Percentiles rank a stretch among this genome's conserved stretches.
phyloP scores from a whole-genome alignment of 2,888 invertebrate genomes.

The Biston betularia region DNA sequence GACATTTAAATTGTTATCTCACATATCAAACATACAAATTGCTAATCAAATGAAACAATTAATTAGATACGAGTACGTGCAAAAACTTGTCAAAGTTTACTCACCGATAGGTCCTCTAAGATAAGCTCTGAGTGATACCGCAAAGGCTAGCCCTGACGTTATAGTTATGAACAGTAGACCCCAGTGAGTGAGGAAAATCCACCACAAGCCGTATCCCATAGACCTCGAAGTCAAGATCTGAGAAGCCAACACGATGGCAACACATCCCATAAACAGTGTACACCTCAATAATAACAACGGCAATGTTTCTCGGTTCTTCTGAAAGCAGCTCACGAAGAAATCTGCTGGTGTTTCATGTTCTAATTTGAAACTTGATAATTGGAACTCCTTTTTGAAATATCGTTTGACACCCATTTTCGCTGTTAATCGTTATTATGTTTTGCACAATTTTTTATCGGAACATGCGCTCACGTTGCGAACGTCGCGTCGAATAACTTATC shows the following conservation, averaged over 20 bases:
- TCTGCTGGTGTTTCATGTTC: constrained; percentile 64
- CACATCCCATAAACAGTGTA: constrained; percentile 63
- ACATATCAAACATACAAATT: constrained; percentile 2
- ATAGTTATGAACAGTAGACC: constrained; percentile 66
- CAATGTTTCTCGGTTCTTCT: constrained; percentile 60
- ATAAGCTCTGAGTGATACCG: constrained; percentile 60
- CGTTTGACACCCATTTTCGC: constrained; percentile 65
- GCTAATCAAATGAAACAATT: background rate
- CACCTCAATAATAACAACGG: constrained; percentile 63
- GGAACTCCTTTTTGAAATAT: constrained; percentile 67
- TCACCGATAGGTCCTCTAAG: constrained; percentile 66
- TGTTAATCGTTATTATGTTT: constrained; percentile 13
- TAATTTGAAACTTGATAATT: constrained; percentile 55
- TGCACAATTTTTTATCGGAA: constrained; percentile 17
- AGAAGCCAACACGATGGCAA: constrained; percentile 63
- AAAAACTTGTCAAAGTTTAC: constrained; percentile 39
- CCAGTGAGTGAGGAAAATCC: constrained; percentile 78
- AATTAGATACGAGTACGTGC: background rate
- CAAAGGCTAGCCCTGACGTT: constrained; percentile 61
- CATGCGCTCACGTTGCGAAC: constrained; percentile 43
- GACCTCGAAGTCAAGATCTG: constrained; percentile 50
- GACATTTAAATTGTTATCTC: constrained; percentile 3
- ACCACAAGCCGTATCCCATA: constrained; percentile 57
- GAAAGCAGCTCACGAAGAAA: constrained; percentile 68
- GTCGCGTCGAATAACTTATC: constrained; percentile 48